A percentile compares a stretch with the other conserved stretches of the same genome.
Conservation (phyloP, 2,797 vertebrate genomes). For the Paedocypris micromegethes region DNA sequence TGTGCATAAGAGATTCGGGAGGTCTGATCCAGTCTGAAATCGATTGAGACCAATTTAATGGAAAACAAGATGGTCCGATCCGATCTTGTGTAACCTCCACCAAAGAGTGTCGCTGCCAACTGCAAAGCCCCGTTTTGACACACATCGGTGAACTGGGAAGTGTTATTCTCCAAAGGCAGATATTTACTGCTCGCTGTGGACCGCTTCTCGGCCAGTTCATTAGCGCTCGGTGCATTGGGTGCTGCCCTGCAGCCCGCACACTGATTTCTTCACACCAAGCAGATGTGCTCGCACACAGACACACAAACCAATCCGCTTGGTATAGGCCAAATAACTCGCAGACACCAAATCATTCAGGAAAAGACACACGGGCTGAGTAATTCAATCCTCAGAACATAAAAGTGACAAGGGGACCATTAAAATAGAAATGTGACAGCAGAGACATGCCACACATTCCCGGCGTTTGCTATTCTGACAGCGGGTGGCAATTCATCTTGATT, state of each 20-base stretch:
- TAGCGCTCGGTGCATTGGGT: slow-evolving; percentile 45
- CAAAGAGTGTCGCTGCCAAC: slow-evolving; percentile 41
- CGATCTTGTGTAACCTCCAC: slow-evolving; percentile 40
- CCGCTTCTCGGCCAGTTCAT: slow-evolving; percentile 49
- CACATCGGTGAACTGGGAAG: slow-evolving; percentile 49
- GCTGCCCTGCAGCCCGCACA: slow-evolving; percentile 42
- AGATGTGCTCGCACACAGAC: slow-evolving; percentile 29
- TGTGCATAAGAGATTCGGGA: slow-evolving; percentile 10
- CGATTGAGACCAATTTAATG: slow-evolving; percentile 18
- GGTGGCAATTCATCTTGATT: slow-evolving; percentile 31
- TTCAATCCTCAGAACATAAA: slow-evolving; percentile 40
- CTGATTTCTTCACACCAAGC: slow-evolving; percentile 40
- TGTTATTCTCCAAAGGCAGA: slow-evolving; percentile 47
- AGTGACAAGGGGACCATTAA: slow-evolving; percentile 41
- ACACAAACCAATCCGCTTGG: slow-evolving; percentile 18
- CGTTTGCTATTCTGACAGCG: slow-evolving; percentile 29
- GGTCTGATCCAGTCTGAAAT: slow-evolving; percentile 27
- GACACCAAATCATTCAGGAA: slow-evolving; percentile 25
- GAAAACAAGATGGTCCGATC: slow-evolving; percentile 33
- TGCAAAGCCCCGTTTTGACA: slow-evolving; percentile 46
- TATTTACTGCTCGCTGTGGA: slow-evolving; percentile 52
- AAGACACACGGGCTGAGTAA: slow-evolving; percentile 38
- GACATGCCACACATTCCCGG: slow-evolving; percentile 38
- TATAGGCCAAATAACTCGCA: slow-evolving; percentile 41
- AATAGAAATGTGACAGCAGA: slow-evolving; percentile 41